Conservation (phyloP, 1,140 invertebrate genomes). For the Drosophila rufa region DNA sequence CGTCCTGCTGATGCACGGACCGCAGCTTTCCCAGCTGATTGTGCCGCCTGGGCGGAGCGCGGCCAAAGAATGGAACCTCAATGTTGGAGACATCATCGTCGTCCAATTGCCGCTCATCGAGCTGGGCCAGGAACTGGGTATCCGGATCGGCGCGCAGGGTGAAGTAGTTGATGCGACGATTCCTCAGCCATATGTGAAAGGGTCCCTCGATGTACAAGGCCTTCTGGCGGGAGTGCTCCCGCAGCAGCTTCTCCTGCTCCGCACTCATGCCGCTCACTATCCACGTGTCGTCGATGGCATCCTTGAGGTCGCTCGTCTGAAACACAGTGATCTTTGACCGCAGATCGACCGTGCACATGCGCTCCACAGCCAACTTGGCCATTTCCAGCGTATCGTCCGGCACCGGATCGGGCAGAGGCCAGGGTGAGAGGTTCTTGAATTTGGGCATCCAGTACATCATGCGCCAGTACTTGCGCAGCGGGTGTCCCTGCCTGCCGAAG, state of each 20-base stretch:
- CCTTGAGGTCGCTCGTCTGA: conserved; percentile 90
- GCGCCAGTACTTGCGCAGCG: conserved; percentile 93
- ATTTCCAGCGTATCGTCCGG: conserved; percentile 92
- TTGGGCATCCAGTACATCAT: conserved; percentile 99
- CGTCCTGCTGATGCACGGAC: conserved; percentile 96
- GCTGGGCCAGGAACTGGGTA: conserved; percentile 64
- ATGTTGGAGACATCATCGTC: conserved; percentile 89
- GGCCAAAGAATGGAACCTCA: conserved; percentile 87
- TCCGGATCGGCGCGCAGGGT: conserved; percentile 90
- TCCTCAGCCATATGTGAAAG: conserved; percentile 92
- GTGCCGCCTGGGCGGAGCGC: conserved; percentile 61
- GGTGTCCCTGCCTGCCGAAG: conserved; percentile 93
- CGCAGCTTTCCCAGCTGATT: conserved; percentile 85
- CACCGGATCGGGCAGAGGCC: conserved; percentile 91
- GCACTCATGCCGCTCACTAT: conserved; percentile 95
- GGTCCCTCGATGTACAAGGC: conserved; percentile 96
- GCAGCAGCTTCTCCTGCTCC: conserved; percentile 90
- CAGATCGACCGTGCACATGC: conserved; percentile 95
- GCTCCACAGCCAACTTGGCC: conserved; percentile 93
- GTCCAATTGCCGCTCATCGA: conserved; percentile 68
- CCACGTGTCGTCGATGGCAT: conserved; percentile 96
- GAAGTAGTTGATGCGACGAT: conserved; percentile 93
- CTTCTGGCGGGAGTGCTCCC: conserved; percentile 88
- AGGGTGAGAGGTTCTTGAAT: conserved; percentile 96
- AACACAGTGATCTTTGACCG: conserved; percentile 90